Evolutionary conservation across 2,888 invertebrate genomes (phyloP), one percentile per base, ranked within the genome.

Genomic region (Nephrocerus scutellatus): DNA sequence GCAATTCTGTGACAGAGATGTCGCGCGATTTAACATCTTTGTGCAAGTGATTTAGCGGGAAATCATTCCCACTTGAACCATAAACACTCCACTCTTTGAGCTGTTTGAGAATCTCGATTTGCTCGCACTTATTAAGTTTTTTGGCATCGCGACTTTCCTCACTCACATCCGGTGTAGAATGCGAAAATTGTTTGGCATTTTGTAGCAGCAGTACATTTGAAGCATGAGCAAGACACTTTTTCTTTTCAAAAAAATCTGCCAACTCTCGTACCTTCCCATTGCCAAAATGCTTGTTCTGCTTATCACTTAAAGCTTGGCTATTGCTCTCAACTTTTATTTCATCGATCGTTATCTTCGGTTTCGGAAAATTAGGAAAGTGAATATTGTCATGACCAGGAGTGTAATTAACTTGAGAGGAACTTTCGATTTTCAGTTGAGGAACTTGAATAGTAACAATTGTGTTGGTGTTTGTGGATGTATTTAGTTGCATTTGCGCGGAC

Each of bases 191-290:
- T 12, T 70, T 72, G 10, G 72, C 72, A 48, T 70, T 69, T 28
- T 3, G 8, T 22, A n/a, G 23, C n/a, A 9, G 23, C 23, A 22
- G n/a, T n/a, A n/a, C 30, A 50, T 14, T 18, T 21, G 28, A 34
- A 34, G 19, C 22, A 24, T 18, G 30, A 23, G 43, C 48, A 36
- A 59, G 53, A 14, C 34, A 41, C 16, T 52, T 47, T 24, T 59
- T 48, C 5, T 47, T 46, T 39, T 80, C 74, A 49, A 84, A 85
- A 60, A 79, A 82, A 56, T 79, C 78, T 0, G 82, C 73, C 41
- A 85, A 67, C 25, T 79, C 80, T 41, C 79, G 80, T 1, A 84
- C 84, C 60, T 79, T 76, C 2, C 82, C 82, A 41, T 75, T 74
- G 0, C 81, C 79, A 14, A 81, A 74, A 39, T 51, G 7, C 46